Base-by-base conservation (phyloP, 2,113 vertebrate species). In the Pedionomus torquatus region DNA sequence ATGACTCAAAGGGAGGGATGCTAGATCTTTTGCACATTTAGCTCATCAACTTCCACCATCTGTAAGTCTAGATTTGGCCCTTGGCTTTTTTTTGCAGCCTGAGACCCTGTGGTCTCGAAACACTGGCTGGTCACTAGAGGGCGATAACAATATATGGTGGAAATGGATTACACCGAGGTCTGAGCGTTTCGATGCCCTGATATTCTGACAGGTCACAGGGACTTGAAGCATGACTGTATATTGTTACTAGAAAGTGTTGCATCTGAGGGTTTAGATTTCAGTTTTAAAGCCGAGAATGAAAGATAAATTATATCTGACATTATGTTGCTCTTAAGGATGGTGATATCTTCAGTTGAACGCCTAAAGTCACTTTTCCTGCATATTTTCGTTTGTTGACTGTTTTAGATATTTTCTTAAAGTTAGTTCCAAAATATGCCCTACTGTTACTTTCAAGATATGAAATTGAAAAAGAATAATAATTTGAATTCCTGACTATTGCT, bases 151-250 rank as follows among this genome's bases (percentile, higher is more conserved):
- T 31, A 10, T 17, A 7, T 7, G 35, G 24, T 23, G 51, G 35
- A n/a, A 43, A 16, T 23, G 10, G 46, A 9, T 46, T 10, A 10
- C 20, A 20, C 8, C 7, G 4, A 10, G 10, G 5, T 18, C 10
- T 37, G 30, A 48, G 48, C 8, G 2, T 46, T 55, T 35, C 2
- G 1, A 2, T 43, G 25, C 23, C 23, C 23, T 43, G 39, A 10
- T 1, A 0, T 37, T 55, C 43, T 52, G 48, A 63, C 66, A 48
- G 1, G 3, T 43, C 37, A 11, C n/a, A 28, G 30, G 24, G 16
- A 35, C 1, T 0, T 15, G 37, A 37, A 57, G 25, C 3, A 1
- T 33, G n/a, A 4, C 31, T 39, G 3, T 30, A 2, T 33, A 6
- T 26, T 49, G 5, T 17, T 60, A 24, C 19, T 54, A 28, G 35